These are phyloP conservation scores for Parasteatoda lunata DNA, from an alignment of 2,888 invertebrate genomes.

Conservation along the genomic window DNA sequence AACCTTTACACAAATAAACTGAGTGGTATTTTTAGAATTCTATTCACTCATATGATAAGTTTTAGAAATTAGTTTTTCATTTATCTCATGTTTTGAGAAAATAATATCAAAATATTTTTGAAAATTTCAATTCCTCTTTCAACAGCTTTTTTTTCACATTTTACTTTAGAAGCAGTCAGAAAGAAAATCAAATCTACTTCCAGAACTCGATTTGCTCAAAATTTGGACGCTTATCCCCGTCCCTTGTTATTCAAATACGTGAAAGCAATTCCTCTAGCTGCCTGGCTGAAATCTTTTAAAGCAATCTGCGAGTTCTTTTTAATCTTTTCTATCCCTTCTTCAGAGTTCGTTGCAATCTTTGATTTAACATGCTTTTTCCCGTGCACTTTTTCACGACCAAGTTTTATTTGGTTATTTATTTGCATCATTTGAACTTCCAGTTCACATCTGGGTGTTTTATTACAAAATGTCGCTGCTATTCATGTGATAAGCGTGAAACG, in stretches of 20 bases:
- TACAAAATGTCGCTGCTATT: constrained; percentile 47
- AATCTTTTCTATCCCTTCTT: constrained; percentile 30
- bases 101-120: no score
- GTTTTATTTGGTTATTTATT: constrained; percentile 12
- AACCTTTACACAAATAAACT: no score
- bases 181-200: constrained; percentile 32
- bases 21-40: no score
- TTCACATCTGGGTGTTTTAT: constrained; percentile 36
- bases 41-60: no score
- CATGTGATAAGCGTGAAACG: constrained; percentile 38
- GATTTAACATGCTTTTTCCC: constrained; percentile 33
- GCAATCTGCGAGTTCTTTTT: constrained; percentile 26
- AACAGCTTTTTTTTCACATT: not conserved
- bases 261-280: constrained; percentile 37
- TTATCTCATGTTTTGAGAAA: no score
- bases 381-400: not conserved
- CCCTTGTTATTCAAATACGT: constrained; percentile 31
- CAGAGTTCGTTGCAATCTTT: constrained; percentile 27
- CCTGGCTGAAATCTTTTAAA: constrained; percentile 24
- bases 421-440: constrained; percentile 16
- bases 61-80: no score
- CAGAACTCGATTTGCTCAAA: constrained; percentile 26
- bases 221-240: constrained; percentile 18
- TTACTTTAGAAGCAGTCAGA: not conserved
- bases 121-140: no score